Evolutionary conservation across 2,888 invertebrate genomes (phyloP).

Genomic region (Ligdia adustata): DNA sequence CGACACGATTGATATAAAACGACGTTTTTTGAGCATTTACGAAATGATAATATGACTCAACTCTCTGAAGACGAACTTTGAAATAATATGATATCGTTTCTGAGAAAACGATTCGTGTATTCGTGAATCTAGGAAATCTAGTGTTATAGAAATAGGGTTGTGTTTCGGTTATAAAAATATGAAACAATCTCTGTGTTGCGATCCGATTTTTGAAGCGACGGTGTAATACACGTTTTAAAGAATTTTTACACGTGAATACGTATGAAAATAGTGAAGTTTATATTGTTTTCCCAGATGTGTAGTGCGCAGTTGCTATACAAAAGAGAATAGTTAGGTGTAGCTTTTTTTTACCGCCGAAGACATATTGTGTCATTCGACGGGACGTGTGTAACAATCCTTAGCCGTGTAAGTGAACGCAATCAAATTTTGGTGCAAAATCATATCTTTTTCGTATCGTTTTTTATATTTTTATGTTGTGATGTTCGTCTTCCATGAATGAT

Average conservation of each 20-base stretch:
- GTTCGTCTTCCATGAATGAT: conserved; percentile 80
- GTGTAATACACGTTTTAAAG: no score
- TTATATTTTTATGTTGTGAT: conserved; percentile 82
- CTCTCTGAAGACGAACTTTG: conserved; percentile 1
- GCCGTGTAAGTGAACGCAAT: conserved; percentile 19
- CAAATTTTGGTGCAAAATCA: conserved; percentile 62
- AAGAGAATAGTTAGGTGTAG: no score
- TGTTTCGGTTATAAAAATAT: conserved; percentile 15
- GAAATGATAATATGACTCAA: conserved; percentile 5
- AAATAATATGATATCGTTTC: not conserved
- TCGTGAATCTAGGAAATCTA: conserved; percentile 4
- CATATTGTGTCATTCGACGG: conserved; percentile 16
- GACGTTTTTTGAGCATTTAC: conserved; percentile 24
- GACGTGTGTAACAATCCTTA: conserved; percentile 20
- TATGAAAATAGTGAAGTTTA: no score
- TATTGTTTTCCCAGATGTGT: no score
- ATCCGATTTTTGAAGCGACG: no score
- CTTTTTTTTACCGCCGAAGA: not conserved
- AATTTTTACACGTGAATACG: no score
- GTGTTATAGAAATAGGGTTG: conserved; percentile 19
- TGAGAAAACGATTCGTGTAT: conserved; percentile 3
- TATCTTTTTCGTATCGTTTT: conserved; percentile 64
- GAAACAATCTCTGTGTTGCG: no score
- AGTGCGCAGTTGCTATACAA: no score
- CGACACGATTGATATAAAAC: conserved; percentile 5